These are phyloP conservation scores for Apis laboriosa DNA, from an alignment of 1,140 invertebrate genomes.

Conservation along the genomic window DNA sequence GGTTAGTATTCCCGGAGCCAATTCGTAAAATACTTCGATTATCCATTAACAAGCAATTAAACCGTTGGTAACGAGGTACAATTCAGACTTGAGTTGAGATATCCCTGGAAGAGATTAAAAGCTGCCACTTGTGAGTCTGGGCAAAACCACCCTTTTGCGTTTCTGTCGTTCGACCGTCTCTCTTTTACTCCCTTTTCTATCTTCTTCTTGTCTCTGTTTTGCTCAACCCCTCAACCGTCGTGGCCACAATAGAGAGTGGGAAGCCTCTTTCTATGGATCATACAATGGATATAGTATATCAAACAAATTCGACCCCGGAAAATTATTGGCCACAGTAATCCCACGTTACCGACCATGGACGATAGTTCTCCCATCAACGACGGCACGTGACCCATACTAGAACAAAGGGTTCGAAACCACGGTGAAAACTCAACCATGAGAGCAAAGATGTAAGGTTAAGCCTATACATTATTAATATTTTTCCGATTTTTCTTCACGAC, in stretches of 20 bases:
- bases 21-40: constrained; percentile 54
- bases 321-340: constrained; percentile 73
- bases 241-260: constrained; percentile 62
- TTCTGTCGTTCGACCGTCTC: constrained; percentile 49
- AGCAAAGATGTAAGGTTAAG: constrained; percentile 32
- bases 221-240: constrained; percentile 38
- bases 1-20: background rate
- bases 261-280: constrained; percentile 68
- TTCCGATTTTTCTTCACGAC: constrained; percentile 13
- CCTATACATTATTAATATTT: constrained; percentile 47
- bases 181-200: constrained; percentile 5
- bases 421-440: constrained; percentile 59
- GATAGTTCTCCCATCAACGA: constrained; percentile 64
- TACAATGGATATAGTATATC: constrained; percentile 78
- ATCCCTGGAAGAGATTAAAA: constrained; percentile 69
- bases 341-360: constrained; percentile 63
- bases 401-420: constrained; percentile 32
- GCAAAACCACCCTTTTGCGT: constrained; percentile 60
- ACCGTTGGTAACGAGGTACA: constrained; percentile 59
- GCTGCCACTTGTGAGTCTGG: constrained; percentile 70
- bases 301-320: constrained; percentile 73
- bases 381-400: constrained; percentile 67
- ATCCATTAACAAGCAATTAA: constrained; percentile 74
- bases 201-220: constrained; percentile 26
- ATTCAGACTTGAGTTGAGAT: constrained; percentile 58